These are phyloP conservation scores for Camelus bactrianus DNA, from an alignment of 2,113 vertebrate genomes.

Conservation along the genomic window DNA sequence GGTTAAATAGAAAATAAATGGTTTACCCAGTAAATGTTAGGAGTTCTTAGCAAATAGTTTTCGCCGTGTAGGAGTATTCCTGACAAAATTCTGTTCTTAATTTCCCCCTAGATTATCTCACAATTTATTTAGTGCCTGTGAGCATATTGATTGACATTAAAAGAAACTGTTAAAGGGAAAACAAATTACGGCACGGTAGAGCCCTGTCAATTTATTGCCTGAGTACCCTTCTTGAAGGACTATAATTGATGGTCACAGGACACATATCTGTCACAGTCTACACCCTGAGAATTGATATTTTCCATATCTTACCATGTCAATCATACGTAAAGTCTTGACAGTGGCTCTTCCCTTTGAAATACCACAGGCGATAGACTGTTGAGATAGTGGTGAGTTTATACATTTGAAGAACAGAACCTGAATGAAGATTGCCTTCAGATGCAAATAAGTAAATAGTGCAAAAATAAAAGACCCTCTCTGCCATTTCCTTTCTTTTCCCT, in stretches of 20 bases:
- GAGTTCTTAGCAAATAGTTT: background rate
- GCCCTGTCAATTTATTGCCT: background rate
- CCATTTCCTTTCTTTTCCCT: background rate
- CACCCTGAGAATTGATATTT: background rate
- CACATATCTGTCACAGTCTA: background rate
- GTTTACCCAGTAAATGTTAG: background rate
- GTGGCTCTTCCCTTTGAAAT: background rate
- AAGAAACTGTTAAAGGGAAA: background rate
- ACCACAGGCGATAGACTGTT: background rate
- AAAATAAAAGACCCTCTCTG: background rate
- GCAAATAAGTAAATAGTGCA: background rate
- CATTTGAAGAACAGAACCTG: background rate
- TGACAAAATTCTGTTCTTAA: conserved; percentile 16
- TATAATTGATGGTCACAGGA: background rate
- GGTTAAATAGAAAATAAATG: conserved; percentile 31
- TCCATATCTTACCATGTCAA: background rate
- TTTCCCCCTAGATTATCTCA: background rate
- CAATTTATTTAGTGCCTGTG: background rate
- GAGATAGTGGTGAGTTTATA: background rate
- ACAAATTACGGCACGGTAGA: background rate
- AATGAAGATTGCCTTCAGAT: background rate
- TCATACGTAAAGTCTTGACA: background rate
- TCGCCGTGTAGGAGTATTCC: background rate
- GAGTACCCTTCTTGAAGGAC: background rate
- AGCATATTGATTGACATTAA: background rate